Percentiles rank a stretch among this genome's conserved stretches.
Conservation (phyloP, 2,797 vertebrate species). For the Peromyscus eremicus region DNA sequence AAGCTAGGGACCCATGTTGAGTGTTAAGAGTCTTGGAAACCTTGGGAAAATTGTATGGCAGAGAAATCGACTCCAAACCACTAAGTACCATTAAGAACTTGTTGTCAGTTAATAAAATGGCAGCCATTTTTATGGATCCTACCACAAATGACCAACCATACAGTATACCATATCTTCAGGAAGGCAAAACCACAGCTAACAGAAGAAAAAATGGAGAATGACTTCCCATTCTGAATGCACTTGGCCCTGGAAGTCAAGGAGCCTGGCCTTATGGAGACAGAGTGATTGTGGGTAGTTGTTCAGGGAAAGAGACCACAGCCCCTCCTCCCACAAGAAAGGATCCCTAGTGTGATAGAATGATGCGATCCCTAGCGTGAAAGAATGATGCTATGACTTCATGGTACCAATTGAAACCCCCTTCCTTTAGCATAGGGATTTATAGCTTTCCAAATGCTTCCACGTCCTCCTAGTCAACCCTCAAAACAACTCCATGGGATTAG, state of each 20-base stretch:
- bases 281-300: not conserved
- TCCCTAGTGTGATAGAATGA: not conserved
- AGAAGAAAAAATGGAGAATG: not conserved
- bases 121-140: conserved; percentile 34
- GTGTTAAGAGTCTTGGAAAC: not conserved
- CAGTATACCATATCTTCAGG: not conserved
- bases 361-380: not conserved
- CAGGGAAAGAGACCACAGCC: not conserved
- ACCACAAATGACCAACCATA: not conserved
- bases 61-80: conserved; percentile 51
- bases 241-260: not conserved
- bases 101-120: conserved; percentile 33
- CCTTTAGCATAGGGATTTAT: not conserved
- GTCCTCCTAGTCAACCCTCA: not conserved
- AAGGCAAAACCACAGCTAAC: not conserved
- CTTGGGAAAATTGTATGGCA: conserved; percentile 23
- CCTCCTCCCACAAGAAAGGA: not conserved
- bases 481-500: not conserved
- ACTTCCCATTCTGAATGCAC: not conserved
- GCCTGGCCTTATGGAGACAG: not conserved
- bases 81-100: conserved; percentile 29
- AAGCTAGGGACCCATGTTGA: not conserved
- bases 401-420: not conserved
- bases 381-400: not conserved
- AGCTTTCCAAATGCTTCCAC: not conserved